phyloP scores from a whole-genome alignment of 2,888 invertebrate genomes.

The Heliconius erato region DNA sequence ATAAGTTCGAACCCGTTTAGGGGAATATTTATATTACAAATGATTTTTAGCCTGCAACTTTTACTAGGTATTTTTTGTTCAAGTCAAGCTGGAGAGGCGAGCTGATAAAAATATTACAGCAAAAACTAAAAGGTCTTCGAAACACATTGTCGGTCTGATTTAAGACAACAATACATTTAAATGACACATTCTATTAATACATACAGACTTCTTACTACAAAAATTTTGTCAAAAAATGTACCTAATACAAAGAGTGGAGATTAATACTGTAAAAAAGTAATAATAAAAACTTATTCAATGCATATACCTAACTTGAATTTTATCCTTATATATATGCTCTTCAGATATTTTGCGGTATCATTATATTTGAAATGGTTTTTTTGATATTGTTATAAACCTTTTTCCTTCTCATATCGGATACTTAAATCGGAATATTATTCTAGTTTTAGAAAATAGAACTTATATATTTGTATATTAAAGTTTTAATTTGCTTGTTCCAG shows the following conservation, averaged over 20 bases:
- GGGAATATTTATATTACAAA: not conserved
- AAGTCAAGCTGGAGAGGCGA: too few species aligned
- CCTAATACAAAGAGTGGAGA: not conserved
- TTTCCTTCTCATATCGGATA: not conserved
- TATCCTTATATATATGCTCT: not conserved
- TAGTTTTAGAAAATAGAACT: conserved; percentile 53
- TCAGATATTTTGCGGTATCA: not conserved
- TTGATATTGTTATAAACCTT: not conserved
- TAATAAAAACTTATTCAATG: not conserved
- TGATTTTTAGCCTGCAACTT: too few species aligned
- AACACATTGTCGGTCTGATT: not conserved
- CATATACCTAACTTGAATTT: not conserved
- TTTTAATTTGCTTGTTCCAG: conserved; percentile 86
- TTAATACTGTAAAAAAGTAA: too few species aligned
- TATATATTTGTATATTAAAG: not conserved
- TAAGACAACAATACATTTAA: not conserved
- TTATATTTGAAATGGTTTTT: not conserved
- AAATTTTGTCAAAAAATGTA: not conserved
- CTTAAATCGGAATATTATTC: conserved; percentile 45
- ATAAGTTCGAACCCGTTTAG: not conserved
- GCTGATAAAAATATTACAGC: not conserved
- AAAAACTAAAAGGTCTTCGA: not conserved
- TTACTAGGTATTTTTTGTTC: too few species aligned
- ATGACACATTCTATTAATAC: not conserved
- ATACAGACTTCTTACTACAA: too few species aligned